These are phyloP conservation scores for Platysternon megacephalum DNA, from an alignment of 2,113 vertebrate species.

Conservation along the genomic window DNA sequence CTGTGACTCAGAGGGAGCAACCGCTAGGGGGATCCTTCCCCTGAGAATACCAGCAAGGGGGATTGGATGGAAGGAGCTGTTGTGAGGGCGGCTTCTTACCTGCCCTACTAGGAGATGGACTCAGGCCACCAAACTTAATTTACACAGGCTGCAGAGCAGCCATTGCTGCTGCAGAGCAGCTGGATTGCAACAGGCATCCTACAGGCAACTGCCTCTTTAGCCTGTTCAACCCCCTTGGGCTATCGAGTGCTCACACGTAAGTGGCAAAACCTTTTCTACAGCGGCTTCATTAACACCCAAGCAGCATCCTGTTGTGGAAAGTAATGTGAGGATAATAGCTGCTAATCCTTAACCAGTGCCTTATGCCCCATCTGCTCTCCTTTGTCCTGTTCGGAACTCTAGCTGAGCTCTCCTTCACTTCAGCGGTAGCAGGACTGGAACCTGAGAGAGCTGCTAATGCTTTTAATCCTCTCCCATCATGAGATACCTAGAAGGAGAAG, in stretches of 20 bases:
- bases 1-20: background rate
- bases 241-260: rapidly evolving
- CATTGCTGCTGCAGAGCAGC: rapidly evolving
- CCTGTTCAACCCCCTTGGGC: too few relatives aligned
- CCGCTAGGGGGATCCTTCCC: rapidly evolving
- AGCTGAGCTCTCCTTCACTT: background rate
- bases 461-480: background rate
- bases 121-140: rapidly evolving
- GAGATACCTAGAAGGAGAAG: background rate
- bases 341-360: background rate
- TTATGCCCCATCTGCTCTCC: rapidly evolving
- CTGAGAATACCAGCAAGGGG: rapidly evolving
- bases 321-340: background rate
- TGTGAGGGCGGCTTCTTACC: background rate
- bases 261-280: background rate
- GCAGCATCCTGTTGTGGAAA: background rate
- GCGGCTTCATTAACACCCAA: rapidly evolving
- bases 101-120: rapidly evolving
- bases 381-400: background rate
- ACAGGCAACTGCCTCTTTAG: background rate
- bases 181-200: rapidly evolving
- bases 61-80: background rate
- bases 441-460: background rate
- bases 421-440: background rate
- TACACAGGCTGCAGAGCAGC: rapidly evolving